Conservation (phyloP, 2,797 vertebrate species). For the Erethizon dorsatum region DNA sequence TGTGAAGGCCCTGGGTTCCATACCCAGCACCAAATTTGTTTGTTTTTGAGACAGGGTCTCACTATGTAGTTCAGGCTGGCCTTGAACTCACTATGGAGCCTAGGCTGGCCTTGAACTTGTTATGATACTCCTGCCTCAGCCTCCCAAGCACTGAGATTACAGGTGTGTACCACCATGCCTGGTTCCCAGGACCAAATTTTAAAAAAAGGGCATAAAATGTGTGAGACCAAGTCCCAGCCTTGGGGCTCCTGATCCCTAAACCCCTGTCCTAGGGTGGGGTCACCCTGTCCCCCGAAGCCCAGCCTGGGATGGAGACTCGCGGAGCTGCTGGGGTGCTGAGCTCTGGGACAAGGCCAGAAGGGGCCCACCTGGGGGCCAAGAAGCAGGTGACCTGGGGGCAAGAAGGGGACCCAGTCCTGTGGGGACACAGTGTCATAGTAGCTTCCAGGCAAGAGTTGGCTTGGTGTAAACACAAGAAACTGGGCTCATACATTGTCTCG, state of each 20-base stretch:
- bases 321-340: background rate
- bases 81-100: background rate
- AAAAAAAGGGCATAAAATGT: background rate
- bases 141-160: background rate
- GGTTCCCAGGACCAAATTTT: background rate
- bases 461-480: slow-evolving; percentile 31
- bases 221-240: background rate
- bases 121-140: background rate
- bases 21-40: background rate
- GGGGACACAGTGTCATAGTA: background rate
- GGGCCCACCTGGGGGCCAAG: background rate
- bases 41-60: background rate
- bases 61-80: background rate
- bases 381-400: background rate
- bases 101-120: background rate
- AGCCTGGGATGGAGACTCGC: background rate
- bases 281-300: background rate
- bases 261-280: background rate
- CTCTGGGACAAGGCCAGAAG: background rate
- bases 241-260: background rate
- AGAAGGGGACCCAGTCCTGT: too few species aligned
- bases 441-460: background rate
- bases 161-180: background rate
- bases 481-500: background rate
- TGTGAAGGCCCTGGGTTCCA: background rate